Base-by-base conservation (phyloP, 2,113 vertebrate genomes). In the Pleuronectes platessa region DNA sequence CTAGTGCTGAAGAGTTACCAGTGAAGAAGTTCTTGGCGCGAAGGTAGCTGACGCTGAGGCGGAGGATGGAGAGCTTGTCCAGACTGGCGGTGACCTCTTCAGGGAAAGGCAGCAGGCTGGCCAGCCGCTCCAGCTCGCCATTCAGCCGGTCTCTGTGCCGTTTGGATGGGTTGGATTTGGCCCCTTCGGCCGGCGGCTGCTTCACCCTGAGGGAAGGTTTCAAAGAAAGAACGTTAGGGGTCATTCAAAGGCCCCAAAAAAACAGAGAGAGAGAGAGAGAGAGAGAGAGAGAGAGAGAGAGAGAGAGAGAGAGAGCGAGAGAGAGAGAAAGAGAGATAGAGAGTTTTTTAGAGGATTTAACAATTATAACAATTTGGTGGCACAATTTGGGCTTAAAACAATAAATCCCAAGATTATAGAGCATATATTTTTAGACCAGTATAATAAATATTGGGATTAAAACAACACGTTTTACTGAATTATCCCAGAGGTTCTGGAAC, bases 121-220 rank as follows among this genome's bases (percentile, higher is more conserved):
- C 94, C 86, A 96, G 73, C 5, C 85, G 92, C 90, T 66, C 93
- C 89, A 96, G 93, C 83, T 96, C 95, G 14, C 93, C 90, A 55
- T 95, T 96, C 61, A 96, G 87, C 0, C 92, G 78, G n/a, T 95
- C 95, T 6, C 92, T 78, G 71, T 96, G 95, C n/a, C 91, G 79
- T 69, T 96, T 96, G 74, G 95, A 96, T 7, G 95, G 95, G 84
- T 94, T 96, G 67, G 94, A 95, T 74, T 95, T 95, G 76, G 86
- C 54, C 0, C 89, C 93, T 40, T 95, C 95, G 0, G 76, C 15
- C 0, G 91, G 62, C 0, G 89, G 58, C 65, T 80, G 87, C 85
- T 93, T 93, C 70, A 88, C 89, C 69, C 91, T 92, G 81, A 47
- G 0, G 2, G 5, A 62, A 20, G 2, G 3, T 0, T 49, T 0